These are phyloP conservation scores for Cephus pulcher DNA, from an alignment of 2,888 invertebrate genomes.

Conservation along the genomic window DNA sequence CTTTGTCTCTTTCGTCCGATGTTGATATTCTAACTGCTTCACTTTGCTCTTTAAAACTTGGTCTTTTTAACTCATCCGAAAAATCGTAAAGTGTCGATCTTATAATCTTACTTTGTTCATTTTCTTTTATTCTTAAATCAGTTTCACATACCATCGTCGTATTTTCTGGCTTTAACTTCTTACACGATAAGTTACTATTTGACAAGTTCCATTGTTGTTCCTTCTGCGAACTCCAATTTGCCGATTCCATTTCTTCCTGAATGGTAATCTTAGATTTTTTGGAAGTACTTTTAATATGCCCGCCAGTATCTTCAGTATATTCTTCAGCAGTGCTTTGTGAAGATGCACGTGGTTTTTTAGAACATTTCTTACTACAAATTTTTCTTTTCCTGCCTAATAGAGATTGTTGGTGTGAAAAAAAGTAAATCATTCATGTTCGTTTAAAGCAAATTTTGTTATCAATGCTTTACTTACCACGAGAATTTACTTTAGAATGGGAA, in stretches of 20 bases:
- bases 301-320: background rate
- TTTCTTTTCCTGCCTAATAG: background rate
- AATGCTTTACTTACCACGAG: slow-evolving; percentile 2
- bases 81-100: background rate
- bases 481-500: slow-evolving; percentile 8
- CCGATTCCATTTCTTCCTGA: background rate
- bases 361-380: background rate
- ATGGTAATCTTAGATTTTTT: background rate
- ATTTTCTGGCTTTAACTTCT: background rate
- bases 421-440: slow-evolving; percentile 4
- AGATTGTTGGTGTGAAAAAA: background rate
- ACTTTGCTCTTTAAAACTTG: background rate
- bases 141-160: background rate
- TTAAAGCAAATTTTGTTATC: background rate
- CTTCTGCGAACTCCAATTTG: background rate
- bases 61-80: background rate
- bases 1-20: background rate
- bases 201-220: background rate
- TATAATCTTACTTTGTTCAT: background rate
- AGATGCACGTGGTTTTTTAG: background rate
- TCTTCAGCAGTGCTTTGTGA: background rate
- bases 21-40: background rate
- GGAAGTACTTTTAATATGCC: background rate
- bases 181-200: background rate
- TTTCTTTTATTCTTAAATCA: background rate